Conservation (phyloP, 2,797 vertebrate species). For the Poeciliopsis presidionis region DNA sequence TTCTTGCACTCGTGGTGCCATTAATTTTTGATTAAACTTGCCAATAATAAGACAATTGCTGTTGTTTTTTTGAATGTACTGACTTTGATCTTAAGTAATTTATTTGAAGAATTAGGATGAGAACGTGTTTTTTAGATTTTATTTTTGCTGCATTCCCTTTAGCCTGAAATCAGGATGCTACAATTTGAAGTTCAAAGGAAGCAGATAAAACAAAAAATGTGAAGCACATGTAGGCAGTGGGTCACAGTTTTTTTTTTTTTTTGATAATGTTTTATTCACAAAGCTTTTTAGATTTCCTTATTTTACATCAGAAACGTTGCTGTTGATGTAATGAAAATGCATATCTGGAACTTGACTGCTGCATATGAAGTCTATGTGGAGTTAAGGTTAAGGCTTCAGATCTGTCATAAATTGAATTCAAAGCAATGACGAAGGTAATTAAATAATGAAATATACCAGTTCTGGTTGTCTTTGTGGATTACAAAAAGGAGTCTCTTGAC, state of each 20-base stretch:
- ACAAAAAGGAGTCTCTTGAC: slow-evolving; percentile 21
- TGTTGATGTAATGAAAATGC: slow-evolving; percentile 8
- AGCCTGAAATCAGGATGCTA: slow-evolving; percentile 41
- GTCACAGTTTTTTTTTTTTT: neutral
- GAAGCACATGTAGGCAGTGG: slow-evolving; percentile 5
- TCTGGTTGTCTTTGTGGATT: slow-evolving; percentile 7
- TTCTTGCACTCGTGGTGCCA: slow-evolving; percentile 30
- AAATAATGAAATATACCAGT: slow-evolving; percentile 12
- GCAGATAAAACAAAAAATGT: slow-evolving; percentile 3
- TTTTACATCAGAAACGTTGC: neutral
- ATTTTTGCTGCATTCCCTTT: slow-evolving; percentile 30
- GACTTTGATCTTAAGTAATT: slow-evolving; percentile 68
- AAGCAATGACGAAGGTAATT: neutral
- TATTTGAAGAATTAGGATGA: slow-evolving; percentile 69
- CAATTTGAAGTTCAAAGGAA: slow-evolving; percentile 52
- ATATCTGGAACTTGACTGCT: neutral
- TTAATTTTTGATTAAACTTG: slow-evolving; percentile 55
- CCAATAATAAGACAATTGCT: slow-evolving; percentile 55
- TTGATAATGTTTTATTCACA: slow-evolving; percentile 16
- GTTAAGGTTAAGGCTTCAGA: neutral
- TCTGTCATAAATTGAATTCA: neutral
- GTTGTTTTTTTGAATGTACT: slow-evolving; percentile 70
- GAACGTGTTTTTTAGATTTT: slow-evolving; percentile 46
- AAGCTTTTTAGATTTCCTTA: slow-evolving; percentile 17
- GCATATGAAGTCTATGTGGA: neutral